Evolutionary conservation across 1,140 invertebrate species (phyloP).

Genomic region (Bombyx mori): DNA sequence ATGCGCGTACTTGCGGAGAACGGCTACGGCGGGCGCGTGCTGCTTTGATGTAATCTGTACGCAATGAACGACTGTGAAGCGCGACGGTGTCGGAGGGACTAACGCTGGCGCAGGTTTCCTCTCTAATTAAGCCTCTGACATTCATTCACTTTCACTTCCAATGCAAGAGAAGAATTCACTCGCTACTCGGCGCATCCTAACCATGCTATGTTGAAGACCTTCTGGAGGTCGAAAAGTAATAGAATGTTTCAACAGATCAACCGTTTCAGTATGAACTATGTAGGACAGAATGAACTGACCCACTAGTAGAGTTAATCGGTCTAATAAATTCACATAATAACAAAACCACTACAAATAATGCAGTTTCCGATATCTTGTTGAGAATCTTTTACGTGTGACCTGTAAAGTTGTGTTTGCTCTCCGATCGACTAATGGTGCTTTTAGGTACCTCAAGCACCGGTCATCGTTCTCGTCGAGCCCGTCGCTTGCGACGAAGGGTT

Average conservation of each 20-base stretch:
- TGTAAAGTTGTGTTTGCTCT: too few species aligned
- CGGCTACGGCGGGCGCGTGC: conserved; percentile 20
- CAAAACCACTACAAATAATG: too few species aligned
- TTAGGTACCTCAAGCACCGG: too few species aligned
- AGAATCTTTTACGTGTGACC: too few species aligned
- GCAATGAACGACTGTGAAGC: conserved; percentile 38
- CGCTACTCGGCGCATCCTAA: conserved; percentile 39
- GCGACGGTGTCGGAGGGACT: conserved; percentile 57
- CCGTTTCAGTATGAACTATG: too few species aligned
- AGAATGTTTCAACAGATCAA: not conserved
- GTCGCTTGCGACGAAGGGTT: too few species aligned
- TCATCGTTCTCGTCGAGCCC: too few species aligned
- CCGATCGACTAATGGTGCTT: too few species aligned
- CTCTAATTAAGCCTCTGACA: conserved; percentile 68
- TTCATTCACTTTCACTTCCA: conserved; percentile 71
- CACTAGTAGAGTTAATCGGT: too few species aligned
- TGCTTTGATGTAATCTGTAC: conserved; percentile 15
- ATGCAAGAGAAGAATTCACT: conserved; percentile 50
- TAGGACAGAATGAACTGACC: too few species aligned
- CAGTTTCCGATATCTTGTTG: too few species aligned
- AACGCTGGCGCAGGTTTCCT: conserved; percentile 53
- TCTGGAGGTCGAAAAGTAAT: conserved; percentile 58
- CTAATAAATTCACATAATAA: too few species aligned
- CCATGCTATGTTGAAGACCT: conserved; percentile 42
- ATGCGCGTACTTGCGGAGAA: conserved; percentile 23